Evolutionary conservation across 2,113 vertebrate genomes (phyloP).

Genomic region (Myotis lucifugus): DNA sequence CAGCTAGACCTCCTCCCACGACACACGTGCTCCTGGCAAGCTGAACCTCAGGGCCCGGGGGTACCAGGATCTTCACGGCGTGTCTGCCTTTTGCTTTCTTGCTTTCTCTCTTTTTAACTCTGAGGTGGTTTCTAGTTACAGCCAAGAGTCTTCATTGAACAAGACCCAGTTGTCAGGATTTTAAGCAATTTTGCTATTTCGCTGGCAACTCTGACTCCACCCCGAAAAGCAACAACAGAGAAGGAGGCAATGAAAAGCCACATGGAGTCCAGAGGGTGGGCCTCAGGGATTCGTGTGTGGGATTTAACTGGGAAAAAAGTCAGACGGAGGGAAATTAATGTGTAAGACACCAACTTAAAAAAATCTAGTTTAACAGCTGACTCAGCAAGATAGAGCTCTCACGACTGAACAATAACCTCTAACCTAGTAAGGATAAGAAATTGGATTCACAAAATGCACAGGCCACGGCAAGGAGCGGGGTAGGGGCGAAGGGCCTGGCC

Average conservation of each 20-base stretch:
- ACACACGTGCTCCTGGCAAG: not conserved
- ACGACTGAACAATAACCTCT: not conserved
- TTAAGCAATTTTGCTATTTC: not conserved
- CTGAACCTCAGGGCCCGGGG: not conserved
- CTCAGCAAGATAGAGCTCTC: not conserved
- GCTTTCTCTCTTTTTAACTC: not conserved
- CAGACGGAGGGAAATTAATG: not conserved
- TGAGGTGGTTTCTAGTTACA: not conserved
- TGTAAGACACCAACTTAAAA: not conserved
- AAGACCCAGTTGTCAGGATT: not conserved
- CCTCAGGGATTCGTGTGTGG: not conserved
- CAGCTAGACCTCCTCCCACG: not conserved
- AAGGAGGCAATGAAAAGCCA: not conserved
- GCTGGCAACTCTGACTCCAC: not conserved
- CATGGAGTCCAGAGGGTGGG: not conserved
- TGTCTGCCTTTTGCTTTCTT: not conserved
- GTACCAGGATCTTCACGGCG: too few relatives aligned
- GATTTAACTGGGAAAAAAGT: not conserved
- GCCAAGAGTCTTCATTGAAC: not conserved
- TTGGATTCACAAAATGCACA: not conserved
- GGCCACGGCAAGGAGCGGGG: fast-evolving
- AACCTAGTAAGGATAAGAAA: not conserved
- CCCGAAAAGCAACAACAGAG: not conserved
- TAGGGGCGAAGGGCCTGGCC: not conserved
- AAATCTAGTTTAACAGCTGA: not conserved